A percentile compares a stretch with the other conserved stretches of the same genome.
These are phyloP conservation scores for Coregonus sp. DNA, from an alignment of 2,797 vertebrate genomes.

Conservation along the genomic window DNA sequence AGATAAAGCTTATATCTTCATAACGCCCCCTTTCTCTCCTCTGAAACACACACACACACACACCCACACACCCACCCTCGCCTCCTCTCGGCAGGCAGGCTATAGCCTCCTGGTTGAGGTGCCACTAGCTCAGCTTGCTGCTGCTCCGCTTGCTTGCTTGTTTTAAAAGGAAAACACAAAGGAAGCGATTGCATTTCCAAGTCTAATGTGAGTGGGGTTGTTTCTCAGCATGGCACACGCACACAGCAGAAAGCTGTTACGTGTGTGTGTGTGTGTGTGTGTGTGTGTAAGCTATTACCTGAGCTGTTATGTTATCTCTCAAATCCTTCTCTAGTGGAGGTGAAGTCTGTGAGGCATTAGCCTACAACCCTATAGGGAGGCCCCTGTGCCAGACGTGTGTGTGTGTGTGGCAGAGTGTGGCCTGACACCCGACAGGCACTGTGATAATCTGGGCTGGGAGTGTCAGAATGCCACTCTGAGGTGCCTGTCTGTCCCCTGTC, in stretches of 20 bases:
- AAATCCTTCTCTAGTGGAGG: constrained; percentile 55
- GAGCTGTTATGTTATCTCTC: constrained; percentile 57
- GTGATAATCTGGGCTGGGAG: not conserved
- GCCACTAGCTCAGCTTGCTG: not conserved
- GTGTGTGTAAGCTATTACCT: constrained; percentile 34
- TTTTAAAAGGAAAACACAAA: not conserved
- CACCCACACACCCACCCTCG: not conserved
- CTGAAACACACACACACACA: constrained; percentile 18
- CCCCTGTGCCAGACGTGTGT: constrained; percentile 2
- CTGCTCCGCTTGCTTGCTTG: not conserved
- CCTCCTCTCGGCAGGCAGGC: not conserved
- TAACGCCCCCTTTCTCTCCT: constrained; percentile 37
- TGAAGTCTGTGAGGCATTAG: constrained; percentile 47
- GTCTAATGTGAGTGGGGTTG: constrained; percentile 53
- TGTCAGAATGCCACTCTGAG: not conserved
- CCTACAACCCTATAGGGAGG: constrained; percentile 39
- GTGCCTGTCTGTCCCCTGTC: not conserved
- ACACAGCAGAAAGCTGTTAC: constrained; percentile 57
- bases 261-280: no score
- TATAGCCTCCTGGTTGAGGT: not conserved
- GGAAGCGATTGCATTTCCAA: constrained; percentile 51
- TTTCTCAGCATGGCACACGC: constrained; percentile 50
- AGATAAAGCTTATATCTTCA: constrained; percentile 72
- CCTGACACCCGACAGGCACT: not conserved
- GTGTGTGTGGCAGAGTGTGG: not conserved